Conservation (phyloP, 2,888 invertebrate species). For the Allacma fusca region DNA sequence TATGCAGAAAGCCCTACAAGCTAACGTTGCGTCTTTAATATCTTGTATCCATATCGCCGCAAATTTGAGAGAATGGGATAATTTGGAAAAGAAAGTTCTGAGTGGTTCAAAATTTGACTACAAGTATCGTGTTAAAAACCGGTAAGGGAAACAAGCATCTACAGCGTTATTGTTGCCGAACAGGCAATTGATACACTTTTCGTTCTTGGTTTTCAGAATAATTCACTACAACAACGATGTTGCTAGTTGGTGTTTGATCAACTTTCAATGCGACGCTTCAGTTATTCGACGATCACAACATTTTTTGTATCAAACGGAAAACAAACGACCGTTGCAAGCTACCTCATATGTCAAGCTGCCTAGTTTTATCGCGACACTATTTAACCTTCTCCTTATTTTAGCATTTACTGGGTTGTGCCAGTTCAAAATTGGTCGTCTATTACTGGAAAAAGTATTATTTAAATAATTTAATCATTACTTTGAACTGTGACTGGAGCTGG, state of each 20-base stretch:
- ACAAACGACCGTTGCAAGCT: slow-evolving; percentile 80
- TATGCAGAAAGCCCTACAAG: slow-evolving; percentile 55
- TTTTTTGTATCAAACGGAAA: slow-evolving; percentile 73
- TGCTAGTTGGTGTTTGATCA: slow-evolving; percentile 56
- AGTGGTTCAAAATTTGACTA: slow-evolving; percentile 72
- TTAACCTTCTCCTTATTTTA: slow-evolving; percentile 69
- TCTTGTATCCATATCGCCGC: slow-evolving; percentile 82
- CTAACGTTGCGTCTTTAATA: slow-evolving; percentile 90
- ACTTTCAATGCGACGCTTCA: slow-evolving; percentile 79
- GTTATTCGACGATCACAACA: slow-evolving; percentile 84
- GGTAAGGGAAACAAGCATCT: no score
- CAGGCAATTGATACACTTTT: no score
- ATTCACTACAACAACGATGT: slow-evolving; percentile 67
- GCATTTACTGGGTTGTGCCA: slow-evolving; percentile 72
- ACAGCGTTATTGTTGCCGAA: no score
- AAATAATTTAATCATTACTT: slow-evolving; percentile 27
- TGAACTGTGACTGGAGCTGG: no score
- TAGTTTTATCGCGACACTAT: slow-evolving; percentile 68
- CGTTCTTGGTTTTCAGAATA: no score
- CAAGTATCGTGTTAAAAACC: slow-evolving; percentile 63
- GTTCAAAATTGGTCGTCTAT: slow-evolving; percentile 71
- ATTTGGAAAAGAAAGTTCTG: slow-evolving; percentile 74
- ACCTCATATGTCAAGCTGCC: slow-evolving; percentile 74
- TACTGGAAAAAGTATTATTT: slow-evolving; percentile 75
- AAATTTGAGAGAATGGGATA: slow-evolving; percentile 71